A percentile compares a stretch with the other conserved stretches of the same genome.
Conservation (phyloP, 2,113 vertebrate genomes). For the Pygoscelis adeliae region DNA sequence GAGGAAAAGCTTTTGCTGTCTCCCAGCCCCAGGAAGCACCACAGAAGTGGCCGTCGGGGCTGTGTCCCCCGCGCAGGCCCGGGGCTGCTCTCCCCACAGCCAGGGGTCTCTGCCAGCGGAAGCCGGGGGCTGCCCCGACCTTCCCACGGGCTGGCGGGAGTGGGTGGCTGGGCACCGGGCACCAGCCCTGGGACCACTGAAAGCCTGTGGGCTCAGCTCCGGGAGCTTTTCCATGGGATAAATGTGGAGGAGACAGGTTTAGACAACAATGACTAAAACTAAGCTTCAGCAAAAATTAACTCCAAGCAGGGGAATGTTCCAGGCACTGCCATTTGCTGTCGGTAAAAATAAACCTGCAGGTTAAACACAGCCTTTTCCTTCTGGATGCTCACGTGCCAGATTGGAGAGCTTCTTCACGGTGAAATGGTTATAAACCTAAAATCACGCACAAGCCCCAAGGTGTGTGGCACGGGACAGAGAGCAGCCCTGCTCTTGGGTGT, state of each 20-base stretch:
- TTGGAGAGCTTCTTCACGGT: not conserved
- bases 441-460: not conserved
- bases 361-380: conserved; percentile 9
- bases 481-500: not conserved
- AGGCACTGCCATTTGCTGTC: not conserved
- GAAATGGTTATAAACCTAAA: not conserved
- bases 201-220: not conserved
- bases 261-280: conserved; percentile 34
- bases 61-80: accelerated
- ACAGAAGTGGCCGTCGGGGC: too few relatives aligned
- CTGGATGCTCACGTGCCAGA: not conserved
- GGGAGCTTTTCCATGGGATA: not conserved
- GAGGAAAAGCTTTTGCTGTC: not conserved
- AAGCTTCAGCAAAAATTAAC: not conserved
- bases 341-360: conserved; percentile 44
- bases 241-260: not conserved
- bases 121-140: not conserved
- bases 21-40: not conserved
- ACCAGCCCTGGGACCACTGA: not conserved
- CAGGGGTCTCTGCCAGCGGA: too few relatives aligned
- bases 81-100: not conserved
- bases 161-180: not conserved
- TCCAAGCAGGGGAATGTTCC: conserved; percentile 9
- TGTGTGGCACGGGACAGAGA: not conserved
- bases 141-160: not conserved